These are phyloP conservation scores for Gnatocerus cornutus DNA, from an alignment of 2,888 invertebrate genomes.

Conservation along the genomic window DNA sequence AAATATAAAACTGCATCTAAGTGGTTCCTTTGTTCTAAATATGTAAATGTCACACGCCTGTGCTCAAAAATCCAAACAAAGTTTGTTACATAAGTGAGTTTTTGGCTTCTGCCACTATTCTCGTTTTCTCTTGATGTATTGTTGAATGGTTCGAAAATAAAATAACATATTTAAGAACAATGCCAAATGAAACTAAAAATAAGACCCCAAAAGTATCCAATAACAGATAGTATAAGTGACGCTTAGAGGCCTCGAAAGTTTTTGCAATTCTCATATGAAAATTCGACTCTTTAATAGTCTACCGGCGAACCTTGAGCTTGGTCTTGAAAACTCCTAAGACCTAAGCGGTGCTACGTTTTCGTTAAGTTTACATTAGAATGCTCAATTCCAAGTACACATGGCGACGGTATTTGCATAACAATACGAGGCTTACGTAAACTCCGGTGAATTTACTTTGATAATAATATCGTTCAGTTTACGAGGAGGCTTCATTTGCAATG, in stretches of 20 bases:
- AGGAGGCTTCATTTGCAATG: constrained; percentile 53
- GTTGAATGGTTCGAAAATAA: constrained; percentile 2
- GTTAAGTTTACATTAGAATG: constrained; percentile 48
- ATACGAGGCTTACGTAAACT: constrained; percentile 56
- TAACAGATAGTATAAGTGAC: constrained; percentile 10
- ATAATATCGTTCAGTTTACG: constrained; percentile 58
- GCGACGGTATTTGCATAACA: constrained; percentile 57
- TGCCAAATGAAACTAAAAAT: neutral
- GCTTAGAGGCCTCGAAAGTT: too few relatives aligned
- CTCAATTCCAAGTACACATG: constrained; percentile 50
- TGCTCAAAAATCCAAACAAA: neutral
- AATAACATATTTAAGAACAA: neutral
- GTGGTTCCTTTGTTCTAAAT: constrained; percentile 1
- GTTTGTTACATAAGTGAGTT: neutral
- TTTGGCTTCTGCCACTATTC: constrained; percentile 1
- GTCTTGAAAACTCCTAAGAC: constrained; percentile 6
- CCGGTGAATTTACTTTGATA: constrained; percentile 56
- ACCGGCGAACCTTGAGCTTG: neutral
- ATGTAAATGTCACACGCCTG: neutral
- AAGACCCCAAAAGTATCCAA: neutral
- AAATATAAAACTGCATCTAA: too few relatives aligned
- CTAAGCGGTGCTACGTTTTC: constrained; percentile 24
- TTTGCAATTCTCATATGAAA: neutral
- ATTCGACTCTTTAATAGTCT: constrained; percentile 3
- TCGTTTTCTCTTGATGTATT: neutral